Evolutionary conservation across 2,888 invertebrate genomes (phyloP).

Genomic region (Erebia aethiops): DNA sequence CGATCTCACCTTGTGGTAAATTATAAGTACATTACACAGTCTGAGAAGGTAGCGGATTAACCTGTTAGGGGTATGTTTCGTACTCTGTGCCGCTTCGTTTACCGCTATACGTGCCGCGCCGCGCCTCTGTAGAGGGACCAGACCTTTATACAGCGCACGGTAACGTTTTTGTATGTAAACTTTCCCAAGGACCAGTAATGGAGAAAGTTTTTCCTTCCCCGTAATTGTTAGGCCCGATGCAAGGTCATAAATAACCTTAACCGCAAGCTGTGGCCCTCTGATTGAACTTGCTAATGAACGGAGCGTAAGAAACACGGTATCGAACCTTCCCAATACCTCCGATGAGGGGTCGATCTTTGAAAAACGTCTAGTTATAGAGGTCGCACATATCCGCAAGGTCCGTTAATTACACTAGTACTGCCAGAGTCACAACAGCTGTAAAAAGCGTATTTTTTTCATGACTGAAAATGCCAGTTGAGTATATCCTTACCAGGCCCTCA

Average conservation of each 20-base stretch:
- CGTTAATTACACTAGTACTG: background rate
- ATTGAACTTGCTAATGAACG: conserved; percentile 83
- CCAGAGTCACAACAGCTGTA: background rate
- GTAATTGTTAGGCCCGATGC: conserved; percentile 80
- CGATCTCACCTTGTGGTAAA: no score
- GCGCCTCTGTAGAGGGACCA: no score
- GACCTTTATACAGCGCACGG: conserved; percentile 62
- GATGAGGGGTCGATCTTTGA: conserved; percentile 51
- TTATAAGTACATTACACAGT: no score
- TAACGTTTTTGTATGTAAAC: conserved; percentile 75
- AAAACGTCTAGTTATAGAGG: conserved; percentile 55
- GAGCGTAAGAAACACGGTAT: conserved; percentile 78
- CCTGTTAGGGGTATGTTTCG: no score
- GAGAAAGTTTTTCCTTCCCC: conserved; percentile 76
- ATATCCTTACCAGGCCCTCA: no score
- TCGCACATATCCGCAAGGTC: conserved; percentile 5
- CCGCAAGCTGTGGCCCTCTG: conserved; percentile 75
- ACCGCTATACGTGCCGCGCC: no score
- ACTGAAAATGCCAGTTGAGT: no score
- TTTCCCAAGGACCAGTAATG: conserved; percentile 71
- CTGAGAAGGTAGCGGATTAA: no score
- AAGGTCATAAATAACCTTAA: conserved; percentile 82
- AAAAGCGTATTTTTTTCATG: conserved; percentile 53
- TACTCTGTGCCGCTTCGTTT: no score
- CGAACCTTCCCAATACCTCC: conserved; percentile 60